Evolutionary conservation across 2,888 invertebrate species (phyloP), one percentile per base, ranked within the genome.

Genomic region (Dicyrtoma fusca): DNA sequence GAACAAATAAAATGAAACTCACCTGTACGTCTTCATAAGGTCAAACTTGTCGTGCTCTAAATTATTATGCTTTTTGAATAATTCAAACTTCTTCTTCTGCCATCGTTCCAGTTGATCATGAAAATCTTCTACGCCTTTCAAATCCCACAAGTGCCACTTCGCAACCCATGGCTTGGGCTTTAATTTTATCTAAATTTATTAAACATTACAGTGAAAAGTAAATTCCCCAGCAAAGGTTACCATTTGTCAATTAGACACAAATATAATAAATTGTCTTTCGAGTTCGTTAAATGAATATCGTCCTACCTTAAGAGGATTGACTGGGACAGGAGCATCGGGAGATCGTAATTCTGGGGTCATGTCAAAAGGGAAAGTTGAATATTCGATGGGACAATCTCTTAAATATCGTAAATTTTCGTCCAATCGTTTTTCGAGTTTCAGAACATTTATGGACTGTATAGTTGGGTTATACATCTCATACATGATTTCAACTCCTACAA

Each of bases 401-500:
- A 99, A 86, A 83, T 98, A 99, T 17, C 89, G 86, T 62, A 99
- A 85, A 81, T 92, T 89, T 26, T 92, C 90, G 84, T 99, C 99
- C 21, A 98, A 85, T 66, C 98, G 88, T 83, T 94, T 97, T 83
- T 99, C 98, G 45, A 99, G 86, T 45, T 91, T 89, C 14, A 99
- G 84, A 1, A 97, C 93, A 85, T 97, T 94, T 45, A 99, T 90
- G 82, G 89, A 90, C 81, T 91, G 91, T 76, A 99, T 88, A 0
- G 92, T 89, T 14, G 99, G 98, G 84, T 95, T 97, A 82, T 99
- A 99, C 82, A 98, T 85, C 74, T 96, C 91, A 85, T 92, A 97
- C 78, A 87, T 84, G 79, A 92, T 86, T 85, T 91, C 90, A 62
- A 90, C 84, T 26, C 88, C 88, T 87, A 79, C 19, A 55, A 23